phyloP scores from a whole-genome alignment of 2,888 invertebrate species.

The Metacarcinus magister region DNA sequence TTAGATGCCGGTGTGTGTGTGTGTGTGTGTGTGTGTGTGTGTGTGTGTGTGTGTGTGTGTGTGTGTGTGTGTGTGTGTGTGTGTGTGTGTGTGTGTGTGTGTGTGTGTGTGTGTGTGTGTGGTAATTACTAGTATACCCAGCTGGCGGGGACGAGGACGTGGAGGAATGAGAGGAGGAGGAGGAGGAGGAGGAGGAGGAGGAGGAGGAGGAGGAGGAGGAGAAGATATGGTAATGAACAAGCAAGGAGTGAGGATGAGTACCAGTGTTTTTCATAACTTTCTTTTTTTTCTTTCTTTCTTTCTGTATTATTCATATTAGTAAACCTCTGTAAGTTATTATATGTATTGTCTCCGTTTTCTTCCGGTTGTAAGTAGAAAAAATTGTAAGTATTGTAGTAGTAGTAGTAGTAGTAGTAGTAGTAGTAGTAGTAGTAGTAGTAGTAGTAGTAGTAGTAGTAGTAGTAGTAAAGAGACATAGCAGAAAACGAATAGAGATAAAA shows the following conservation, averaged over 20 bases:
- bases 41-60: constrained; percentile 35
- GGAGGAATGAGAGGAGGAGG: not conserved
- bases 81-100: constrained; percentile 18
- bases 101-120: constrained; percentile 33
- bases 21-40: not conserved
- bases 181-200: not conserved
- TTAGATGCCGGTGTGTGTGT: not conserved
- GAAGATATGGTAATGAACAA: not conserved
- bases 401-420: too few relatives aligned
- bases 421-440: too few relatives aligned
- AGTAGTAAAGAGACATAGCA: too few relatives aligned
- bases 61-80: constrained; percentile 33
- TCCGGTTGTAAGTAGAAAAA: too few relatives aligned
- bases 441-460: too few relatives aligned
- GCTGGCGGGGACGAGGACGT: constrained; percentile 18
- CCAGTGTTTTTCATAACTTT: too few relatives aligned
- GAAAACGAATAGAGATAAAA: too few relatives aligned
- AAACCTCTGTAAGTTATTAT: too few relatives aligned
- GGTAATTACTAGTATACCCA: constrained; percentile 18
- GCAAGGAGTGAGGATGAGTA: not conserved
- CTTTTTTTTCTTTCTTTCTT: too few relatives aligned
- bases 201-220: not conserved
- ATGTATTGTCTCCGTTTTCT: too few relatives aligned
- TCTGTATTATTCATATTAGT: too few relatives aligned
- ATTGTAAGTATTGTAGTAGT: too few relatives aligned